Percentiles rank a stretch among this genome's conserved stretches.
Conservation (phyloP, 2,797 vertebrate genomes). For the Harpagifer antarcticus region DNA sequence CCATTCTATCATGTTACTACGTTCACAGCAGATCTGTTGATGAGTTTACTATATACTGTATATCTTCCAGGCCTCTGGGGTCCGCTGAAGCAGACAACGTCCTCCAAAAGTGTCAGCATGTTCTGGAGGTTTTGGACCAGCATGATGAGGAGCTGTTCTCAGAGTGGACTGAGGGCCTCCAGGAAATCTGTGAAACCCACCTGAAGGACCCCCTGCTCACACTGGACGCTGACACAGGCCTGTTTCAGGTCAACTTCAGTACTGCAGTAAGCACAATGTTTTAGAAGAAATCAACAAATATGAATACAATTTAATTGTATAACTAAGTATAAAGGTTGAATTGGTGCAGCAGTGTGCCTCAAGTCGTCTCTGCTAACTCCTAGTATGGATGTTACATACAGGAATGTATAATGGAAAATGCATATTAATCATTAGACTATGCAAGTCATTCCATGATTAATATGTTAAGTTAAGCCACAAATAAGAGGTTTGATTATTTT, state of each 20-base stretch:
- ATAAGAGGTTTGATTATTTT: not conserved
- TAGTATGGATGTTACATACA: not conserved
- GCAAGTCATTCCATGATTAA: not conserved
- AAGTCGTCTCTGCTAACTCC: not conserved
- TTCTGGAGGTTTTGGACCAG: constrained; percentile 82
- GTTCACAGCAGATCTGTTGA: constrained; percentile 6
- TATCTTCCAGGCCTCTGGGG: constrained; percentile 73
- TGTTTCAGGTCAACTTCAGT: constrained; percentile 85
- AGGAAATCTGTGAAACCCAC: constrained; percentile 79
- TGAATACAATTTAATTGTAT: not conserved
- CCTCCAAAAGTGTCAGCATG: constrained; percentile 82
- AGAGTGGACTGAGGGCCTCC: constrained; percentile 79
- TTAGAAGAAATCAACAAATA: not conserved
- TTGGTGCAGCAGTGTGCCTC: not conserved
- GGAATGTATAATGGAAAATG: not conserved
- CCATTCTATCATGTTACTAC: not conserved
- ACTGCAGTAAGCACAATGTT: constrained; percentile 75
- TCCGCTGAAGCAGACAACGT: constrained; percentile 77
- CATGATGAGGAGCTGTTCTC: constrained; percentile 78
- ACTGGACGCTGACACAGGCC: constrained; percentile 67
- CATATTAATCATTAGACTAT: not conserved
- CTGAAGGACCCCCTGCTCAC: constrained; percentile 79
- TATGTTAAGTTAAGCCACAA: not conserved
- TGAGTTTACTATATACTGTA: not conserved
- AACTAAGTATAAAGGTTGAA: not conserved